Conservation (phyloP, 2,113 vertebrate genomes). For the Empidonax traillii region DNA sequence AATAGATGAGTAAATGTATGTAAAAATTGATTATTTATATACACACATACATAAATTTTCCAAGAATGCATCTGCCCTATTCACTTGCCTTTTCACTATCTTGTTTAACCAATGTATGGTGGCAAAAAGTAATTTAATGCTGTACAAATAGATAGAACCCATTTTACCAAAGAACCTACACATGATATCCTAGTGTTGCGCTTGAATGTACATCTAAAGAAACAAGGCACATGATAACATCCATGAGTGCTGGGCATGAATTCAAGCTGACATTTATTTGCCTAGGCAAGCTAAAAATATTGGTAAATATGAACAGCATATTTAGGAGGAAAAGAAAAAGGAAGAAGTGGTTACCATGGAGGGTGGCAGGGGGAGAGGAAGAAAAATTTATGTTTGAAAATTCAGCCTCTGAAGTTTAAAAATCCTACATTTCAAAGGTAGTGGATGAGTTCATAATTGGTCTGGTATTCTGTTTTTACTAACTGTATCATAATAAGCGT, state of each 20-base stretch:
- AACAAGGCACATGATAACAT: neutral
- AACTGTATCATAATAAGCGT: neutral
- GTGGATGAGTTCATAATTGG: neutral
- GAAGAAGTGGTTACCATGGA: neutral
- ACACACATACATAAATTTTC: neutral
- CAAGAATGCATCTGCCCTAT: neutral
- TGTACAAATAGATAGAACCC: neutral
- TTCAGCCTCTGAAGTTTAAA: neutral
- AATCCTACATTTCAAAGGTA: neutral
- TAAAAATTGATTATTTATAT: neutral
- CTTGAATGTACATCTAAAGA: neutral
- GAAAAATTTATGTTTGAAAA: neutral
- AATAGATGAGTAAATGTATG: neutral
- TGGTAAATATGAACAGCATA: neutral
- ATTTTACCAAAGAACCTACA: neutral
- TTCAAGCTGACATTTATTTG: neutral
- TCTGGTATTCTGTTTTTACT: neutral
- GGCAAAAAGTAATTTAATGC: neutral
- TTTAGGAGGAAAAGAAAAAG: neutral
- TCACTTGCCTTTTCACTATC: neutral
- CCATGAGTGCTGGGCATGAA: neutral
- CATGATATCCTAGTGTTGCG: neutral
- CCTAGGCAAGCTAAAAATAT: neutral
- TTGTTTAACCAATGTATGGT: neutral
- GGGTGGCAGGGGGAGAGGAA: neutral